Evolutionary conservation across 1,140 invertebrate species (phyloP), one percentile per base, ranked within the genome.

Genomic region (Fopius arisanus): DNA sequence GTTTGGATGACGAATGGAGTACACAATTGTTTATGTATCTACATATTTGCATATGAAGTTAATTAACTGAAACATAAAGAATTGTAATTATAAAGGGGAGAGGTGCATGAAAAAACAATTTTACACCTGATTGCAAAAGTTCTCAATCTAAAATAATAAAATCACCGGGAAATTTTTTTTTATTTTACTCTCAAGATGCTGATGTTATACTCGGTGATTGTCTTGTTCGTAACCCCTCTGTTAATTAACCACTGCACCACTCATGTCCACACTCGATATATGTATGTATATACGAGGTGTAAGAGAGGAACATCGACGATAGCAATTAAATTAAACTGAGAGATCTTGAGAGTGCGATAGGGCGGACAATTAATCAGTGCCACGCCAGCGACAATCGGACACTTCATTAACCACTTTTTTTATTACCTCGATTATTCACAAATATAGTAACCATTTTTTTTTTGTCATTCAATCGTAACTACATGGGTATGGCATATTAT

Each of bases 391-490:
- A 83, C 80, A 81, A 82, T 82, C 68, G 79, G 81, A 82, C 79
- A 83, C 84, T 84, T 84, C 81, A 82, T 84, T 84, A 84, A 82
- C 80, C 78, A 78, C 74, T 78, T 75, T 76, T 28, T 70, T 71
- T 67, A 48, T 69, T 77, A 54, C 51, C 74, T 70, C 72, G 75
- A 79, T 79, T 75, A 79, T 78, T 80, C 77, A 72, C 62, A 65
- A 78, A 75, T 72, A 63, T 67, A 67, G 74, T 33, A 33, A 37
- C 28, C n/a, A 33, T 37, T n/a, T n/a, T n/a, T n/a, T n/a, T n/a
- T n/a, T n/a, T n/a, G n/a, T n/a, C n/a, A n/a, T n/a, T n/a, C n/a
- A n/a, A n/a, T n/a, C n/a, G n/a, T n/a, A n/a, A n/a, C n/a, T n/a
- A n/a, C n/a, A n/a, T n/a, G n/a, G n/a, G n/a, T n/a, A n/a, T n/a